Percentiles rank a stretch among this genome's conserved stretches.
These are phyloP conservation scores for Cyclophora albipunctata DNA, from an alignment of 2,888 invertebrate species.

Conservation along the genomic window DNA sequence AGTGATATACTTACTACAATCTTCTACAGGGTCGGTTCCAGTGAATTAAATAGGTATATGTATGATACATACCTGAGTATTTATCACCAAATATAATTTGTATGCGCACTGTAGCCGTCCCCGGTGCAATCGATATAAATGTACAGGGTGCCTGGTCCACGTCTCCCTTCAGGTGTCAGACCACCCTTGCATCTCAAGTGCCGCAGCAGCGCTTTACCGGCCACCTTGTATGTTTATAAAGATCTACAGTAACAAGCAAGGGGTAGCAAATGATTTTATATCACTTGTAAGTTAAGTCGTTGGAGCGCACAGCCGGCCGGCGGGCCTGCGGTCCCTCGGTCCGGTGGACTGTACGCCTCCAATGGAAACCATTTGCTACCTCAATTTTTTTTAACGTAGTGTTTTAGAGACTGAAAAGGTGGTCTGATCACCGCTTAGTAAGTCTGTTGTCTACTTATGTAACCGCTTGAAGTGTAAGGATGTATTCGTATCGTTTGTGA, in stretches of 20 bases:
- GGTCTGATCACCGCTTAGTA: slow-evolving; percentile 63
- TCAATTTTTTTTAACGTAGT: slow-evolving; percentile 37
- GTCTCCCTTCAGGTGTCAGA: not conserved
- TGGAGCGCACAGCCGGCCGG: not conserved
- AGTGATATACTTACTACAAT: not conserved
- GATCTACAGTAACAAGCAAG: slow-evolving; percentile 8
- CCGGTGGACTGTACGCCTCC: slow-evolving; percentile 29
- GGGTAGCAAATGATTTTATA: slow-evolving; percentile 14
- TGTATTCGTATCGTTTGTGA: not conserved
- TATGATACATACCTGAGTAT: not conserved
- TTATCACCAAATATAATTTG: not conserved
- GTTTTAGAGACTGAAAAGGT: slow-evolving; percentile 68
- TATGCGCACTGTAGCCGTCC: not conserved
- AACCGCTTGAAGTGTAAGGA: not conserved
- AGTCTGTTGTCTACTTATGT: slow-evolving; percentile 62
- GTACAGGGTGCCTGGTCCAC: not conserved
- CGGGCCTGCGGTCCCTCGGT: not conserved
- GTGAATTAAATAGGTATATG: not conserved
- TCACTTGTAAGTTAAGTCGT: slow-evolving; percentile 12
- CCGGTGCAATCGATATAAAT: not conserved
- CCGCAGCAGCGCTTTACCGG: not conserved
- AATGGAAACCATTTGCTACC: slow-evolving; percentile 58
- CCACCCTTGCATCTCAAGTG: not conserved
- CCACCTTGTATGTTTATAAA: not conserved
- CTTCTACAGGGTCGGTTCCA: slow-evolving; percentile 1